Evolutionary conservation across 2,113 vertebrate genomes (phyloP), one percentile per base, ranked within the genome.

Genomic region (Ctenomys sociabilis): DNA sequence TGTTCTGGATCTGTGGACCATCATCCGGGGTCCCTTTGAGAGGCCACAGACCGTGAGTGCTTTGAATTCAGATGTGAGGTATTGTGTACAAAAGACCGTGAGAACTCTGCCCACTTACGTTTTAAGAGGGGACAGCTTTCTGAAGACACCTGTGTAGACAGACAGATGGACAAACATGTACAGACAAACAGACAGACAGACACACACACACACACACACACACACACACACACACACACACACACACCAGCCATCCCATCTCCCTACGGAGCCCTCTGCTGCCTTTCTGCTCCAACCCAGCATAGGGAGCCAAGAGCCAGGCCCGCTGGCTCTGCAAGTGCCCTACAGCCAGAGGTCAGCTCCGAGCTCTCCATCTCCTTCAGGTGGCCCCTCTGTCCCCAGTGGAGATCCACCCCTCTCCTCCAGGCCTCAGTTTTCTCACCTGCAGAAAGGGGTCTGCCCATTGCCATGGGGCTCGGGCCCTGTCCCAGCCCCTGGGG

Each of bases 371-470:
- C 73, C 59, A 7, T 11, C 43, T 24, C 64, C 75, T 21, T n/a
- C 43, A 16, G 73, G 73, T 8, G 73, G 43, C 8, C 30, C 0
- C 3, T 0, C 32, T 0, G 0, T 43, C 0, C 0, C 52, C 4
- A 57, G 54, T 0, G 3, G 22, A 52, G 37, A 35, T n/a, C 87
- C 11, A 32, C 8, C 30, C 43, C 28, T 70, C 45, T 28, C 11
- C 21, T 59, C 22, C 3, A 4, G 35, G 37, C 52, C 72, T 54
- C 0, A 0, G 64, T 37, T 82, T 85, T n/a, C 40, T 82, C 52
- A 28, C 26, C 52, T 35, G 61, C 35, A 32, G 66, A 96, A 30
- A 7, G 22, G 49, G 14, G 30, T 1, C 73, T 17, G 17, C 11
- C 45, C 49, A 19, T 28, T 12, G 0, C 37, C 43, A 24, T 54